Base-by-base conservation (phyloP, 2,888 invertebrate species). In the Elysia crispata region DNA sequence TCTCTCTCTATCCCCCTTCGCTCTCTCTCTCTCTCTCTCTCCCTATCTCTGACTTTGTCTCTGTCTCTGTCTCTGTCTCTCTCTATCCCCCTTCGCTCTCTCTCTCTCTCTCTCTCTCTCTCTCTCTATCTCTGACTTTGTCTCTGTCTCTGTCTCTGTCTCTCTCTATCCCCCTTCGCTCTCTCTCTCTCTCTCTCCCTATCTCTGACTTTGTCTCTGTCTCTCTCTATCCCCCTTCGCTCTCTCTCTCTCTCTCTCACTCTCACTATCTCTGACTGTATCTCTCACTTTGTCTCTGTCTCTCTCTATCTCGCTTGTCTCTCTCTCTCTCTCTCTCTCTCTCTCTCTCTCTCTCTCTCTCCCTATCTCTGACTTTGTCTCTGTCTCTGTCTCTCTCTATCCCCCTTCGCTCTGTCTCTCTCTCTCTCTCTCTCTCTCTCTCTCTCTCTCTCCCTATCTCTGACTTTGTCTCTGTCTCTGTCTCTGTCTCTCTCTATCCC, bases 371-470 rank as follows among this genome's bases (percentile, higher is more conserved):
- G n/a, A n/a, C n/a, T n/a, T n/a, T n/a, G n/a, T n/a, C n/a, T n/a
- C n/a, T n/a, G n/a, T n/a, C n/a, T n/a, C n/a, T n/a, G n/a, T 49
- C 49, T 20, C 41, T 25, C 70, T 1, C 33, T 64, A 13, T 31
- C 23, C 25, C 67, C 18, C 31, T 31, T 76, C 8, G n/a, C n/a
- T 54, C 28, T 25, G 28, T 11, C 13, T 66, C 41, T 20, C 30
- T 62, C 33, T 75, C 62, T 33, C 28, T 15, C 66, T 41, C n/a
- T 66, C 41, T 13, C n/a, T 60, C 60, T 60, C 23, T 70, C 20
- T 49, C 49, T 20, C 41, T 25, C 70, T 1, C 33, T 64, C 23
- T 31, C 23, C 25, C 67, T 31, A 6, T 31, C 67, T 76, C 8
- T n/a, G n/a, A n/a, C n/a, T 54, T n/a, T 25, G 28, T 11, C 13